A percentile compares a stretch with the other conserved stretches of the same genome.
These are phyloP conservation scores for Abramis brama DNA, from an alignment of 2,113 vertebrate genomes.

Conservation along the genomic window DNA sequence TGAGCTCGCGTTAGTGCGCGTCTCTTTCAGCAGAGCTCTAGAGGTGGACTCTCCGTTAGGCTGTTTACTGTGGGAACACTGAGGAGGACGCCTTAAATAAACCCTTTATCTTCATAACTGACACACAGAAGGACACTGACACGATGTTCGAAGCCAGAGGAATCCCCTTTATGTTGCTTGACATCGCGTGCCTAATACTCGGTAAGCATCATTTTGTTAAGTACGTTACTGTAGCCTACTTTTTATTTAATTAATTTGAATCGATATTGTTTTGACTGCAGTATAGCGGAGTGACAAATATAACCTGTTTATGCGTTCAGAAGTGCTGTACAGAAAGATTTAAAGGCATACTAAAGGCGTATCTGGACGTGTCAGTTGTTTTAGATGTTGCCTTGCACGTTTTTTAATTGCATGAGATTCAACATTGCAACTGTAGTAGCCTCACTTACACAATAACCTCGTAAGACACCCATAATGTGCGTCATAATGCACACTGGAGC, in stretches of 20 bases:
- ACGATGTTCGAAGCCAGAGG: constrained; percentile 89
- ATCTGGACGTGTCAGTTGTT: background rate
- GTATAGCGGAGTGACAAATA: background rate
- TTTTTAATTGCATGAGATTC: background rate
- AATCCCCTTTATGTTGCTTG: constrained; percentile 86
- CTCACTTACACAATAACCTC: background rate
- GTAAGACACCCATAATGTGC: background rate
- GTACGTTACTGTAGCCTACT: background rate
- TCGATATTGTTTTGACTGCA: background rate
- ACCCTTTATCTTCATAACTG: background rate
- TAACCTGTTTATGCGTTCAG: background rate
- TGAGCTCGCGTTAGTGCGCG: background rate
- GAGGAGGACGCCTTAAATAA: background rate
- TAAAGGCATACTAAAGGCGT: background rate
- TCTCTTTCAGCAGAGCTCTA: background rate
- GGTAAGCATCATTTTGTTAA: constrained; percentile 76
- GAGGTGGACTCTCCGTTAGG: background rate
- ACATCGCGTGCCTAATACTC: constrained; percentile 85
- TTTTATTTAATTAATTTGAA: background rate
- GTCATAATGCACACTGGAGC: background rate
- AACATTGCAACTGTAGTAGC: background rate
- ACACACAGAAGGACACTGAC: constrained; percentile 5
- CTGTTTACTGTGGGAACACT: constrained; percentile 1
- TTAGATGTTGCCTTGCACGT: background rate
- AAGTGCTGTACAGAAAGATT: background rate